Percentiles rank a stretch among this genome's conserved stretches.
phyloP scores from a whole-genome alignment of 2,113 vertebrate species.

The Ceuthmochares aereus region DNA sequence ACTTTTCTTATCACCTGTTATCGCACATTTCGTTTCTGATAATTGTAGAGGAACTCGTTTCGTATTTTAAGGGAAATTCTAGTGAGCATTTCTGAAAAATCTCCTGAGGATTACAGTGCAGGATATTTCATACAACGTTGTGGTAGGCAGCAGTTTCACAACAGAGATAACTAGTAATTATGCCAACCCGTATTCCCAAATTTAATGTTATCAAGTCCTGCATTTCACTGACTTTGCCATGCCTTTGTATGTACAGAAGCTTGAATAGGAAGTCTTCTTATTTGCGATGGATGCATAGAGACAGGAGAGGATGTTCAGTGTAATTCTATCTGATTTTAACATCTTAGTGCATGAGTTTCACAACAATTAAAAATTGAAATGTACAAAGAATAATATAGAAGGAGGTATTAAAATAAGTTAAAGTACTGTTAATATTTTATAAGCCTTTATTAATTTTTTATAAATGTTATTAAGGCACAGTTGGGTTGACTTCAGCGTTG shows the following conservation, averaged over 20 bases:
- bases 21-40: neutral
- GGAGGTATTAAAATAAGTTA: constrained; percentile 64
- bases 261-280: neutral
- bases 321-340: constrained; percentile 51
- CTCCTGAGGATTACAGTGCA: neutral
- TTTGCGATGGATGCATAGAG: neutral
- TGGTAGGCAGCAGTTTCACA: neutral
- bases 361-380: constrained; percentile 74
- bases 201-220: neutral
- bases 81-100: neutral
- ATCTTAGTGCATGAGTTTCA: constrained; percentile 60
- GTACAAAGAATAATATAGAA: constrained; percentile 66
- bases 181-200: neutral
- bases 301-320: constrained; percentile 9
- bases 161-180: neutral
- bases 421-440: constrained; percentile 76
- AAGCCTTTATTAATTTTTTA: constrained; percentile 76
- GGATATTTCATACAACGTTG: neutral
- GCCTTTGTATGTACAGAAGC: neutral
- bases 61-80: neutral
- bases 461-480: constrained; percentile 56
- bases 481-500: constrained; percentile 55
- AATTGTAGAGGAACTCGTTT: neutral
- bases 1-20: neutral
- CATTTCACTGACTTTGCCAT: neutral